phyloP scores from a whole-genome alignment of 2,888 invertebrate species.

The Aspidiotus destructor region DNA sequence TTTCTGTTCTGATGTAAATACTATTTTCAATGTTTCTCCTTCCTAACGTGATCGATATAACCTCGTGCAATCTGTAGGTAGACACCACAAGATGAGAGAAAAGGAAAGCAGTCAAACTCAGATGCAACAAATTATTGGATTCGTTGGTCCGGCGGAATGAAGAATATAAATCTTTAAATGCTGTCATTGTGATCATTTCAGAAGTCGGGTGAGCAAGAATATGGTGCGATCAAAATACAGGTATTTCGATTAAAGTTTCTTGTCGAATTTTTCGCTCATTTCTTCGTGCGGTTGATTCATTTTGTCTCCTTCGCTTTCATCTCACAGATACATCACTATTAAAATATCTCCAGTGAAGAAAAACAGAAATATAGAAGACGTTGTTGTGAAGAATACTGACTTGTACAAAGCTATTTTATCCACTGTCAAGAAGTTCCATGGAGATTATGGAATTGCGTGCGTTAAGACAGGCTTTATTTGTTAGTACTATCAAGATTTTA shows the following conservation, averaged over 20 bases:
- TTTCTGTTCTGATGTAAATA: too few relatives aligned
- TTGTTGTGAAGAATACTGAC: conserved; percentile 13
- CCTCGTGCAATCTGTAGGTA: too few relatives aligned
- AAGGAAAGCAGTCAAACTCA: too few relatives aligned
- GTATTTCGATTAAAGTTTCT: background rate
- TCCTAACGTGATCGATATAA: too few relatives aligned
- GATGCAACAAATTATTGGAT: too few relatives aligned
- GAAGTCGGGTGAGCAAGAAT: background rate
- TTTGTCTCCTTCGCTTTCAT: background rate
- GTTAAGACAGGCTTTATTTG: conserved; percentile 55
- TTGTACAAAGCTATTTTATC: conserved; percentile 20
- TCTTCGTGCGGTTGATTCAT: background rate
- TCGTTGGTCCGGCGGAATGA: too few relatives aligned
- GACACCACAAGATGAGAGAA: too few relatives aligned
- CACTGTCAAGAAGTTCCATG: conserved; percentile 51
- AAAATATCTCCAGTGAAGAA: conserved; percentile 5
- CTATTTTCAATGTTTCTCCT: too few relatives aligned
- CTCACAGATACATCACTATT: conserved; percentile 16
- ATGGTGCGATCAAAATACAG: conserved; percentile 30
- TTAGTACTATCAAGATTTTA: conserved; percentile 26
- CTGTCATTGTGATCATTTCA: too few relatives aligned
- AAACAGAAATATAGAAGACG: conserved; percentile 6
- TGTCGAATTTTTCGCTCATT: background rate
- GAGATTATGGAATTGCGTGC: conserved; percentile 65
- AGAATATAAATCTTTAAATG: too few relatives aligned